phyloP scores from a whole-genome alignment of 2,888 invertebrate genomes.

The Pegoplata infirma region DNA sequence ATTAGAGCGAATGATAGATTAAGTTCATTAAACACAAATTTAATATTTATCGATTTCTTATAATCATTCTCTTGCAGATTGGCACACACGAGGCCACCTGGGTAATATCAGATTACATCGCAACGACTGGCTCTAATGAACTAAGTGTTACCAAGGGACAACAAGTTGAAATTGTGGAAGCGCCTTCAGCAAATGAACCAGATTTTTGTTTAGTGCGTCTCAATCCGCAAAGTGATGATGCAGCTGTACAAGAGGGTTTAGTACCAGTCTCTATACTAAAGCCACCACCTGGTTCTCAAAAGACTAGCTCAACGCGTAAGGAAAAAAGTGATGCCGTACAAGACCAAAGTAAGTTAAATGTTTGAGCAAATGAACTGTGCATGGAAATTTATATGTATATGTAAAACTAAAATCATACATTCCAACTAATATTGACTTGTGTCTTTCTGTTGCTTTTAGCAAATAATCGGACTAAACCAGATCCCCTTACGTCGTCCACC shows the following conservation, averaged over 20 bases:
- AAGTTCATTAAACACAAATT: conserved; percentile 26
- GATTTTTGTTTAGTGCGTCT: conserved; percentile 87
- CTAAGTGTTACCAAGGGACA: conserved; percentile 92
- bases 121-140: conserved; percentile 87
- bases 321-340: conserved; percentile 74
- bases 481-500: conserved; percentile 85
- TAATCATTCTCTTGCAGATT: conserved; percentile 79
- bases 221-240: conserved; percentile 79
- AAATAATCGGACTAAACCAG: conserved; percentile 75
- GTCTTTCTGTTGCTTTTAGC: conserved; percentile 86
- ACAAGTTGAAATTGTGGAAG: conserved; percentile 94
- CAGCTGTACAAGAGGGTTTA: conserved; percentile 85
- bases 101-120: conserved; percentile 91
- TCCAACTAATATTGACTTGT: no score
- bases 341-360: conserved; percentile 76
- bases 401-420: no score
- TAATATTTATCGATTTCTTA: conserved; percentile 49
- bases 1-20: conserved; percentile 51
- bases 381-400: no score
- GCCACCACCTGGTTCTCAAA: conserved; percentile 83
- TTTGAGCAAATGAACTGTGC: no score
- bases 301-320: conserved; percentile 70
- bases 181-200: conserved; percentile 82
- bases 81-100: conserved; percentile 92
- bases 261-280: conserved; percentile 89